These are phyloP conservation scores for Limanda limanda DNA, from an alignment of 2,113 vertebrate species.

Conservation along the genomic window DNA sequence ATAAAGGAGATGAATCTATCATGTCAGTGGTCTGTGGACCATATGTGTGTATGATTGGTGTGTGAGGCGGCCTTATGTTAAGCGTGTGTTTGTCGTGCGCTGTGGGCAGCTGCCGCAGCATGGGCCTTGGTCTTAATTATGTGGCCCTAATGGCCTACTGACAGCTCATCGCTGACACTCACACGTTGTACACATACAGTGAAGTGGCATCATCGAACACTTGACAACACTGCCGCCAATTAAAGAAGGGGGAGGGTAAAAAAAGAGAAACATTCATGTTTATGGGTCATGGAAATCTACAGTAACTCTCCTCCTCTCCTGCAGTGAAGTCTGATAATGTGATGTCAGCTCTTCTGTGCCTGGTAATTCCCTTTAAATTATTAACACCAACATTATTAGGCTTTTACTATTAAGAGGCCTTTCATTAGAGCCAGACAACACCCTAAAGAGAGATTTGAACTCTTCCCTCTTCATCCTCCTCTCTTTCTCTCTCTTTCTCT, in stretches of 20 bases:
- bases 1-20: conserved; percentile 23
- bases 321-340: conserved; percentile 75
- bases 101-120: conserved; percentile 64
- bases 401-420: conserved; percentile 88
- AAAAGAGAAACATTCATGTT: conserved; percentile 52
- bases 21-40: conserved; percentile 39
- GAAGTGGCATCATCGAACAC: conserved; percentile 50
- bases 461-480: not conserved
- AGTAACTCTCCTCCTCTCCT: conserved; percentile 46
- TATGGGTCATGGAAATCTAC: conserved; percentile 38
- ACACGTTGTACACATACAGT: conserved; percentile 35
- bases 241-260: conserved; percentile 46
- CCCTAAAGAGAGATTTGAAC: conserved; percentile 67
- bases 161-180: conserved; percentile 63
- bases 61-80: conserved; percentile 62
- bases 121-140: conserved; percentile 66
- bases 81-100: conserved; percentile 52
- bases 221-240: conserved; percentile 67
- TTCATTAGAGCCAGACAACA: conserved; percentile 72
- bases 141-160: conserved; percentile 71
- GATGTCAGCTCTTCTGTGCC: conserved; percentile 88
- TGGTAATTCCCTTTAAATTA: conserved; percentile 91
- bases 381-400: conserved; percentile 93
- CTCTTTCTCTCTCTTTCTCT: not conserved
- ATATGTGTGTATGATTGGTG: conserved; percentile 67